Evolutionary conservation across 1,140 invertebrate genomes (phyloP).

Genomic region (Zelostemma sp.): DNA sequence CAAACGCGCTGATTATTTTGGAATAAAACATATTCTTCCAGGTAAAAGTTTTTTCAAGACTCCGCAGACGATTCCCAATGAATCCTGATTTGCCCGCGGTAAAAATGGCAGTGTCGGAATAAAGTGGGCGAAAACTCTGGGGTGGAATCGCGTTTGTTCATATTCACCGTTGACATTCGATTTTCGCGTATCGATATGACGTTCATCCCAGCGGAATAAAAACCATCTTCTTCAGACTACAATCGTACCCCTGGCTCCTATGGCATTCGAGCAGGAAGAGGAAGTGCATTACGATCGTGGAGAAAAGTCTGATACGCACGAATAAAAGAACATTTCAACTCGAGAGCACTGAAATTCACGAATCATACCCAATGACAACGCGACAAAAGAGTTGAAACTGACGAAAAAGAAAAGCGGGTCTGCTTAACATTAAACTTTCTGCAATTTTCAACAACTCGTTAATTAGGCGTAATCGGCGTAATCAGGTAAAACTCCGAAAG

Average conservation of each 20-base stretch:
- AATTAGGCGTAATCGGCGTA: too few relatives aligned
- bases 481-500: too few relatives aligned
- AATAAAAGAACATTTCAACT: too few relatives aligned
- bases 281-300: background rate
- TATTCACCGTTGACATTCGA: constrained; percentile 54
- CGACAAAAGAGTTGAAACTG: too few relatives aligned
- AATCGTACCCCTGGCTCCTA: background rate
- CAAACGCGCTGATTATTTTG: background rate
- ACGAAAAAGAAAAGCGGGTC: too few relatives aligned
- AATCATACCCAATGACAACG: too few relatives aligned
- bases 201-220: constrained; percentile 18
- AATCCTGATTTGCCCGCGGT: constrained; percentile 10
- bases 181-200: constrained; percentile 41
- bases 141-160: constrained; percentile 36
- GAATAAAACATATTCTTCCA: background rate
- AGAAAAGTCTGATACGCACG: background rate
- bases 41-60: background rate
- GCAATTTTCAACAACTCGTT: too few relatives aligned
- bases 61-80: background rate
- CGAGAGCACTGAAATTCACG: too few relatives aligned
- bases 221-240: constrained; percentile 11
- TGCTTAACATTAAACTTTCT: too few relatives aligned
- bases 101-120: constrained; percentile 7
- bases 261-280: background rate
- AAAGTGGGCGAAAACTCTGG: background rate